These are phyloP conservation scores for Nasonia longicornis DNA, from an alignment of 1,140 invertebrate species.

Conservation along the genomic window DNA sequence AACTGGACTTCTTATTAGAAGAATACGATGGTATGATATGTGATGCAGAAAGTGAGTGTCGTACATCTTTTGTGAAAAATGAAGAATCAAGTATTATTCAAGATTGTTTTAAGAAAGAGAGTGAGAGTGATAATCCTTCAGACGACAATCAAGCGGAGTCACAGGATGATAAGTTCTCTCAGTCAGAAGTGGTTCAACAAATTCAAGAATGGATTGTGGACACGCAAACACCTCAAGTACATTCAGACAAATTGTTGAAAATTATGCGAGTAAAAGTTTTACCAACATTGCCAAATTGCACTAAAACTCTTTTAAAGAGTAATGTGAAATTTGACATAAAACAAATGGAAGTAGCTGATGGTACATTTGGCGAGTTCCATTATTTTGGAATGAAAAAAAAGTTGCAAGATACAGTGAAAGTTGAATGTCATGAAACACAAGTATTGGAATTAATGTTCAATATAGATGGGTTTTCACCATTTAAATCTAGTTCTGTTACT, in stretches of 20 bases:
- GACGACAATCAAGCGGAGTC: too few relatives aligned
- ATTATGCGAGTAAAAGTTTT: background rate
- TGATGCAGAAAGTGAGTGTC: too few relatives aligned
- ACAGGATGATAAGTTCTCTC: too few relatives aligned
- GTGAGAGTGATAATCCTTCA: too few relatives aligned
- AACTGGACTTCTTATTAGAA: too few relatives aligned
- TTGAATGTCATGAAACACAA: background rate
- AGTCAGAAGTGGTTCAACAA: background rate
- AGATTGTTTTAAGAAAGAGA: too few relatives aligned
- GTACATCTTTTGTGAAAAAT: too few relatives aligned
- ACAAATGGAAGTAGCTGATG: background rate
- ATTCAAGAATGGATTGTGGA: background rate
- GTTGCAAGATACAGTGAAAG: background rate
- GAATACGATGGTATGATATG: too few relatives aligned
- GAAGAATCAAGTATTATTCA: too few relatives aligned
- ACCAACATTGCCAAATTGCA: background rate
- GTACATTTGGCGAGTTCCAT: background rate
- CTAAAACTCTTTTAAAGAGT: background rate
- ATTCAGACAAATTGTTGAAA: background rate
- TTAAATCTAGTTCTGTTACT: background rate
- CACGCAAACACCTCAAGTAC: background rate
- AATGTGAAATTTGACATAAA: background rate
- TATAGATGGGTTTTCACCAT: constrained; percentile 5
- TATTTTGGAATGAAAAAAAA: constrained; percentile 1
- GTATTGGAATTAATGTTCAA: background rate